Evolutionary conservation across 2,888 invertebrate species (phyloP).

Genomic region (Ophion costatus): DNA sequence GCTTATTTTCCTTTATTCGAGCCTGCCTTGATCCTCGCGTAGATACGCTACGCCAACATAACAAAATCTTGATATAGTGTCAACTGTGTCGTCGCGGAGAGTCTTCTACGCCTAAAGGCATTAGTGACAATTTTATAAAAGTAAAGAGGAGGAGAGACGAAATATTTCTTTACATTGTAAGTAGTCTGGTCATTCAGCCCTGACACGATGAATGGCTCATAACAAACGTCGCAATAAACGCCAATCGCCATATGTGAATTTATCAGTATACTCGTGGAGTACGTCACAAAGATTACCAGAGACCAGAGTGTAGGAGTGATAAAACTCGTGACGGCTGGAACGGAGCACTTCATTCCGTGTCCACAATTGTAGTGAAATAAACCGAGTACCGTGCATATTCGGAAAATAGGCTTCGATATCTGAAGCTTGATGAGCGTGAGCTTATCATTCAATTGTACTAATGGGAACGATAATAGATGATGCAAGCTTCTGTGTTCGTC

Average conservation of each 20-base stretch:
- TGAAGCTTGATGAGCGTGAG: neutral
- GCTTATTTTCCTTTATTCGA: neutral
- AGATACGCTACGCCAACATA: neutral
- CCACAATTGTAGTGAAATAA: neutral
- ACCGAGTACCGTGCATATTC: neutral
- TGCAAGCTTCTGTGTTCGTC: neutral
- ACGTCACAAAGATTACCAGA: neutral
- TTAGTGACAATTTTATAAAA: neutral
- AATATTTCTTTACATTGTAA: neutral
- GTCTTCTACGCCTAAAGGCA: neutral
- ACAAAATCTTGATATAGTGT: neutral
- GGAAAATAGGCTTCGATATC: neutral
- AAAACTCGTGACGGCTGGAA: neutral
- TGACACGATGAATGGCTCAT: too few relatives aligned
- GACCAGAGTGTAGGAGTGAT: neutral
- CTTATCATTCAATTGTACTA: neutral
- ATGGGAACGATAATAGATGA: neutral
- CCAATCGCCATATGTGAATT: neutral
- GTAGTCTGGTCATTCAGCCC: neutral
- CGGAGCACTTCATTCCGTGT: neutral
- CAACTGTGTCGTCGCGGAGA: neutral
- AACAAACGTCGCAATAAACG: neutral
- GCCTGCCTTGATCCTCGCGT: neutral
- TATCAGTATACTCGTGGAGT: neutral
- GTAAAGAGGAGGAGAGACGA: neutral